Base-by-base conservation (phyloP, 30 jellyfish, hydroid and myxozoan genomes). In the Morbakka virulenta region DNA sequence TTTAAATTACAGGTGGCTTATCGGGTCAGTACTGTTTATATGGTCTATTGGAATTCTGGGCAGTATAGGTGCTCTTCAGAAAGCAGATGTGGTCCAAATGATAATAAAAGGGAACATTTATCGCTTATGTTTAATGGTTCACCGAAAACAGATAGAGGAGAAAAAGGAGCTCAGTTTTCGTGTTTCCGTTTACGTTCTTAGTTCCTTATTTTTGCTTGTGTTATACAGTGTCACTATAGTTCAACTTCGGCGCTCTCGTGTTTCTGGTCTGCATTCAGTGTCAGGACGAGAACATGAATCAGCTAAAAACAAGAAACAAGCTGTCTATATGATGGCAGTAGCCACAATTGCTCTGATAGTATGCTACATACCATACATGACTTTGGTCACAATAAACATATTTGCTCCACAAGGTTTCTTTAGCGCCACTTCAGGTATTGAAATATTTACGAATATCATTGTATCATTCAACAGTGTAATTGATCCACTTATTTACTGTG, bases 401-500 rank as follows among this genome's bases (percentile, higher is more conserved):
- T 70, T 62, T 29, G 86, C 94, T 21, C 47, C 71, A 50, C 69
- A 83, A 2, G 94, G 94, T 28, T 82, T 69, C 76, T 69, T 69
- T 72, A 82, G 94, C 53, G 52, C 79, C 12, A 81, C 71, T 12
- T 71, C 72, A 67, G 86, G 85, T 0, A 72, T 82, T 2, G 94
- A 82, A 63, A 70, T 82, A 1, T 72, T 82, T 24, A 17, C 73
- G 12, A 82, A 70, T 36, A 62, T 82, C 6, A 29, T 35, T 50
- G 32, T 50, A 17, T 65, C 67, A 11, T 31, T 82, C 1, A 82
- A 82, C 29, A 83, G 72, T 50, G 94, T 64, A 20, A 47, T 70
- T 62, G 62, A 82, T 47, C 94, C 94, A 0, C 71, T 82, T 65
- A 82, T 82, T 12, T 82, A 82, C 64, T 82, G 94, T 32, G 86